A percentile compares a stretch with the other conserved stretches of the same genome.
These are phyloP conservation scores for Diacarnus erythraeanus DNA, from an alignment of 37 sponge, comb jelly and placozoan species.

Conservation along the genomic window DNA sequence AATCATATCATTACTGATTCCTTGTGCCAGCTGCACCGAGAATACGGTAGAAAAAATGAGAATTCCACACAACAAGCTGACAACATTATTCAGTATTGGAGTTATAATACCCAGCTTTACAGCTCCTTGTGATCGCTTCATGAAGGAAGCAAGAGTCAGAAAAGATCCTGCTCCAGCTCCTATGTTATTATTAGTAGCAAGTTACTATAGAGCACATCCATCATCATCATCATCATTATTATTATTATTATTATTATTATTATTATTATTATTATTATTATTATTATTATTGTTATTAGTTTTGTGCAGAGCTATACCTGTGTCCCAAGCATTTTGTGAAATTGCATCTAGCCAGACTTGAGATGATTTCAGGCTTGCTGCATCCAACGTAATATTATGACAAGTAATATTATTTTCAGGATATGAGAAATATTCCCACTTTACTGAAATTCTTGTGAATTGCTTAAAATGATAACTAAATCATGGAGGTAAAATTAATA, in stretches of 20 bases:
- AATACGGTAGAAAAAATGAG: constrained; percentile 76
- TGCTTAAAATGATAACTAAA: too few relatives aligned
- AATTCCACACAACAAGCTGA: constrained; percentile 83
- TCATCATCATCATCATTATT: too few relatives aligned
- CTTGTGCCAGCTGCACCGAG: constrained; percentile 35
- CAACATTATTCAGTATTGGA: constrained; percentile 76
- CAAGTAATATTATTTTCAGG: background rate
- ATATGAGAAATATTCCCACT: too few relatives aligned
- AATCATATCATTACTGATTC: constrained; percentile 2
- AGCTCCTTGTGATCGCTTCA: constrained; percentile 76
- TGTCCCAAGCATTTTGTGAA: constrained; percentile 95
- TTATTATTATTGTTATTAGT: too few relatives aligned
- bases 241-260: too few relatives aligned
- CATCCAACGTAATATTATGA: background rate
- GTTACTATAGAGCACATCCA: too few relatives aligned
- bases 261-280: too few relatives aligned
- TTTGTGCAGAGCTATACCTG: constrained; percentile 48
- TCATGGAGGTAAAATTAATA: background rate
- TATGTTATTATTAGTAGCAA: background rate
- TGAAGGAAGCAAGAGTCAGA: constrained; percentile 78
- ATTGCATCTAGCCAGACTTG: constrained; percentile 82
- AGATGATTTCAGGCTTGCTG: constrained; percentile 23
- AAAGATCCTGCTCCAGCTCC: constrained; percentile 73
- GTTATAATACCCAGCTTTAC: constrained; percentile 72
- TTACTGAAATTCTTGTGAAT: too few relatives aligned